These are phyloP conservation scores for Zapus hudsonius DNA, from an alignment of 2,113 vertebrate genomes.

Conservation along the genomic window DNA sequence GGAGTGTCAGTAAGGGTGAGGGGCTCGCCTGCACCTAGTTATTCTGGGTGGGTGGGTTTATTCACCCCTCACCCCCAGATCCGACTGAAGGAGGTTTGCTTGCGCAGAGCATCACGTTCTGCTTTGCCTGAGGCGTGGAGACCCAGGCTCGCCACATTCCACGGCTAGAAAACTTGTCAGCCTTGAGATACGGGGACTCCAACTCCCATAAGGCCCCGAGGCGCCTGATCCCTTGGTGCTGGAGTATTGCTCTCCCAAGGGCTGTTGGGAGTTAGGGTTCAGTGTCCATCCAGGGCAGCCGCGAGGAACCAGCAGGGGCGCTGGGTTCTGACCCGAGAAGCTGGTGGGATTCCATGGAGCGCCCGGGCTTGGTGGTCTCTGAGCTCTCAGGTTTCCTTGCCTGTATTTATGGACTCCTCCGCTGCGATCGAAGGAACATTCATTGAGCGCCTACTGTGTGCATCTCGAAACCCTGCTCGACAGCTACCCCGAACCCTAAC, in stretches of 20 bases:
- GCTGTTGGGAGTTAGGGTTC: constrained; percentile 76
- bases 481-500: constrained; percentile 32
- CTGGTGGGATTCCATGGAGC: constrained; percentile 46
- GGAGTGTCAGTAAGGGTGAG: constrained; percentile 40
- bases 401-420: constrained; percentile 70
- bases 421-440: constrained; percentile 63
- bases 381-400: constrained; percentile 51
- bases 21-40: constrained; percentile 47
- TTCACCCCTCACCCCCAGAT: constrained; percentile 5
- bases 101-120: constrained; percentile 49
- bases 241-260: constrained; percentile 15
- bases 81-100: constrained; percentile 41
- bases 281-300: constrained; percentile 62
- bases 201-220: constrained; percentile 78
- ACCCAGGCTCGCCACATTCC: constrained; percentile 64
- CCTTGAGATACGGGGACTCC: constrained; percentile 61
- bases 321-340: too few relatives aligned
- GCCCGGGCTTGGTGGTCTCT: constrained; percentile 31
- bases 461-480: constrained; percentile 29
- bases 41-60: constrained; percentile 15
- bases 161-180: constrained; percentile 74
- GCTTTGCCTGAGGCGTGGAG: constrained; percentile 58
- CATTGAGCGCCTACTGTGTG: constrained; percentile 4
- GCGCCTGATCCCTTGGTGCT: constrained; percentile 28
- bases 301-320: constrained; percentile 70